Evolutionary conservation across 2,888 invertebrate genomes (phyloP).

Genomic region (Rotaria macrura): DNA sequence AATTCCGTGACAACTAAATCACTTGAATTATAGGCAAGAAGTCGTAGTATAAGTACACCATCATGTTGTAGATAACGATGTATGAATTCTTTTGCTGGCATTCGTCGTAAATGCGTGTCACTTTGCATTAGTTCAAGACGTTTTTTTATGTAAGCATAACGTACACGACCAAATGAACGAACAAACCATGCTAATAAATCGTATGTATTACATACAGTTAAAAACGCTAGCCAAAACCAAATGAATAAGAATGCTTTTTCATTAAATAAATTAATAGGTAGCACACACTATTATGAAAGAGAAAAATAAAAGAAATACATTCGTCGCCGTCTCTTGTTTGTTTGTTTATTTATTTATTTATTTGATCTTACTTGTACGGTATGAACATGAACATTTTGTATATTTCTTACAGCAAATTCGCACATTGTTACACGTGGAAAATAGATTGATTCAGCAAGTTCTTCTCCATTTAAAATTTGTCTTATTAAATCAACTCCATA

Average conservation of each 20-base stretch:
- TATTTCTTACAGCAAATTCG: constrained; percentile 32
- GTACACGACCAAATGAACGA: constrained; percentile 32
- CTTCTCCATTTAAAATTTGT: constrained; percentile 30
- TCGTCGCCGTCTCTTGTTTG: too few relatives aligned
- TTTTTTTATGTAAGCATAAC: constrained; percentile 33
- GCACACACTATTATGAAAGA: constrained; percentile 15
- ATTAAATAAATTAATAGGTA: constrained; percentile 33
- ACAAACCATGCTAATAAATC: constrained; percentile 33
- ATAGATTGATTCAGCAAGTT: constrained; percentile 33
- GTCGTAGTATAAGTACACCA: constrained; percentile 27
- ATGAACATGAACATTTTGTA: constrained; percentile 32
- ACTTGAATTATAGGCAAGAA: constrained; percentile 33
- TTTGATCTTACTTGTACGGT: constrained; percentile 16
- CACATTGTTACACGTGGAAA: constrained; percentile 34
- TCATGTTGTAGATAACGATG: constrained; percentile 34
- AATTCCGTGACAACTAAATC: constrained; percentile 32
- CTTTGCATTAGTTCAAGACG: constrained; percentile 33
- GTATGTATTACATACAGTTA: constrained; percentile 31
- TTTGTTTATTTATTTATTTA: background rate
- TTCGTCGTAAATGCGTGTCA: constrained; percentile 32
- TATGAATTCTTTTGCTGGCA: constrained; percentile 33
- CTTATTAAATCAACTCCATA: constrained; percentile 33
- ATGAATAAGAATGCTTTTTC: constrained; percentile 34
- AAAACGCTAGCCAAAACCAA: constrained; percentile 34
- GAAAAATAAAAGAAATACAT: background rate